phyloP scores from a whole-genome alignment of 1,140 invertebrate species.

The Meloidogyne exigua region DNA sequence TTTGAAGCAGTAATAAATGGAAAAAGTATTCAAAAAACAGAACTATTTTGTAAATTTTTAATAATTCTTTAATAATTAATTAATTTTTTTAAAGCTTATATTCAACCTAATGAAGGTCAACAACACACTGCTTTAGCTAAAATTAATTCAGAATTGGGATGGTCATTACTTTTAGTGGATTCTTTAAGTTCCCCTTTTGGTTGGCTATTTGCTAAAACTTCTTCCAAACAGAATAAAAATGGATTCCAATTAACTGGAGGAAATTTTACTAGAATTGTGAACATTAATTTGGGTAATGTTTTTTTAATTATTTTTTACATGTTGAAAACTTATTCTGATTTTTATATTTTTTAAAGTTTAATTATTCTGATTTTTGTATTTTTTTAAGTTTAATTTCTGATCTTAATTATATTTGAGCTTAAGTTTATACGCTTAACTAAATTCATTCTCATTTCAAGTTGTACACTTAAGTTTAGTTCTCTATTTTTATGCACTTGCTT shows the following conservation, averaged over 20 bases:
- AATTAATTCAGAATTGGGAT: constrained; percentile 74
- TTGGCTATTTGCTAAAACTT: constrained; percentile 80
- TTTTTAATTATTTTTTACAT: neutral
- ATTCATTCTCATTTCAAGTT: neutral
- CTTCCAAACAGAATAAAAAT: constrained; percentile 15
- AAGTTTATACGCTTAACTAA: constrained; percentile 1
- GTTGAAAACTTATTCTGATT: no score
- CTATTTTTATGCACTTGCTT: no score
- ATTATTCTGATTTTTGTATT: no score
- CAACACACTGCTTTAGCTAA: constrained; percentile 85
- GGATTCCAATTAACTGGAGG: constrained; percentile 47
- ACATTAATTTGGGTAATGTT: constrained; percentile 23
- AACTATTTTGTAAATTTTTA: constrained; percentile 73
- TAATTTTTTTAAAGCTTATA: constrained; percentile 70
- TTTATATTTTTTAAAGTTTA: no score
- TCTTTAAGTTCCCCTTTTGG: constrained; percentile 78
- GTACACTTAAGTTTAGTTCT: no score
- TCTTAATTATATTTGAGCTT: neutral
- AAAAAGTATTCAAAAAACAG: constrained; percentile 74
- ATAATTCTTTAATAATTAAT: neutral
- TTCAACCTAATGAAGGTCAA: constrained; percentile 81
- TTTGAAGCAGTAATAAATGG: constrained; percentile 78
- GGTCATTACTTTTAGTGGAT: constrained; percentile 76
- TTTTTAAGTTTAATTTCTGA: neutral
- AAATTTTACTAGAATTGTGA: constrained; percentile 20